phyloP scores from a whole-genome alignment of 1,140 invertebrate species.

The Drosophila varians region DNA sequence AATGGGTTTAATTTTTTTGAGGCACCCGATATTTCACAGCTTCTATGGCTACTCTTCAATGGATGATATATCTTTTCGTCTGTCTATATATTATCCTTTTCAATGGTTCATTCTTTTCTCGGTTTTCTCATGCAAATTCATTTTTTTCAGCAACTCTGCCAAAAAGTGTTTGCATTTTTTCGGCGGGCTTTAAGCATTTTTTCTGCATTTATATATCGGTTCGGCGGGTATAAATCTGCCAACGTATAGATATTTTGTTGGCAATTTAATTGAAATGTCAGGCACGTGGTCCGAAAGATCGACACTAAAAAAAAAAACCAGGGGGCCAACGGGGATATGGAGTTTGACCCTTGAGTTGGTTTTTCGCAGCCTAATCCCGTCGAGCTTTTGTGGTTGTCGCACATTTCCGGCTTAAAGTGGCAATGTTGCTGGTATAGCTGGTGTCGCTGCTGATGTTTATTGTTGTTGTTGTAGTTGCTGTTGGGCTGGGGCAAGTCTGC shows the following conservation, averaged over 20 bases:
- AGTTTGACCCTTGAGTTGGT: conserved; percentile 40
- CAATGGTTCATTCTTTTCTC: too few species aligned
- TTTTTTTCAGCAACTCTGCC: conserved; percentile 7
- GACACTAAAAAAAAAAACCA: not conserved
- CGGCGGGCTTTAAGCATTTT: conserved; percentile 14
- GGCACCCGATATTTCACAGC: too few species aligned
- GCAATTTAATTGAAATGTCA: conserved; percentile 64
- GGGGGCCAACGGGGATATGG: not conserved
- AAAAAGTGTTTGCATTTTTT: conserved; percentile 24
- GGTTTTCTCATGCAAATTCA: too few species aligned
- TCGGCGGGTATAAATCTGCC: conserved; percentile 31
- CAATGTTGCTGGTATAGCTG: conserved; percentile 22
- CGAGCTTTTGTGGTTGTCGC: conserved; percentile 58
- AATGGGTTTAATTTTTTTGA: too few species aligned
- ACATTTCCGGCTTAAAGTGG: conserved; percentile 65
- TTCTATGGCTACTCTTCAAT: too few species aligned
- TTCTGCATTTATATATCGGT: conserved; percentile 8
- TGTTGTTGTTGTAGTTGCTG: conserved; percentile 14
- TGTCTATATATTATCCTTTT: not conserved
- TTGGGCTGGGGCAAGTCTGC: conserved; percentile 20
- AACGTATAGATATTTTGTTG: conserved; percentile 41
- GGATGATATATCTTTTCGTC: too few species aligned
- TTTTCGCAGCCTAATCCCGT: conserved; percentile 41
- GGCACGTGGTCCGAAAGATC: conserved; percentile 45
- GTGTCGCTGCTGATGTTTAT: conserved; percentile 15